A percentile compares a stretch with the other conserved stretches of the same genome.
Evolutionary conservation across 2,888 invertebrate genomes (phyloP).

Genomic region (Microplitis deprimator): DNA sequence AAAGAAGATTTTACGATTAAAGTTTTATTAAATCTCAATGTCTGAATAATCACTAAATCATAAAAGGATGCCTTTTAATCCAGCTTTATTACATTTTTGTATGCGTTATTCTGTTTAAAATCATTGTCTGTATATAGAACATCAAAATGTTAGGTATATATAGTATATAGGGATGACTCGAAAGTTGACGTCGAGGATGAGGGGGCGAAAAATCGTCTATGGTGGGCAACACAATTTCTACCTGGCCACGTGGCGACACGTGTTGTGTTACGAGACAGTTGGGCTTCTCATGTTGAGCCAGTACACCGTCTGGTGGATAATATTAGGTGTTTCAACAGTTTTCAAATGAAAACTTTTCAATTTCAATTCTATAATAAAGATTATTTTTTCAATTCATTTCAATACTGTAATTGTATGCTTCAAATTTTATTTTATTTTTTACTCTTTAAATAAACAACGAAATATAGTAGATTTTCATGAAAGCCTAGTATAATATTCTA

Average conservation of each 20-base stretch:
- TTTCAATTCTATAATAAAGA: not conserved
- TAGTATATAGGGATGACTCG: constrained; percentile 40
- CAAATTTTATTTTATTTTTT: not conserved
- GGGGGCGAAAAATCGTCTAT: constrained; percentile 53
- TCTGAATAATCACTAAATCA: not conserved
- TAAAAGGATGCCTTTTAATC: constrained; percentile 33
- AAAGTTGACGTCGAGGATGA: constrained; percentile 25
- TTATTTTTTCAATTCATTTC: not conserved
- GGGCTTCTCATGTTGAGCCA: constrained; percentile 48
- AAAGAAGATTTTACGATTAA: not conserved
- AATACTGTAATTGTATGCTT: not conserved
- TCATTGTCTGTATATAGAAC: constrained; percentile 39
- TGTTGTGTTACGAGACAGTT: constrained; percentile 54
- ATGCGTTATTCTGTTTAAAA: constrained; percentile 14
- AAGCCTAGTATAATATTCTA: too few species aligned
- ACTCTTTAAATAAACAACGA: too few species aligned
- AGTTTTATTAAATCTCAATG: not conserved
- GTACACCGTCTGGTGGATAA: constrained; percentile 53
- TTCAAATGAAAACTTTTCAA: not conserved
- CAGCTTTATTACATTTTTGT: constrained; percentile 43
- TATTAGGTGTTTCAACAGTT: constrained; percentile 41
- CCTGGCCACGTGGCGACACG: constrained; percentile 63
- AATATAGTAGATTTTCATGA: too few species aligned
- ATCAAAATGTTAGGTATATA: constrained; percentile 51
- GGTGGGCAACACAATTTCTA: constrained; percentile 55